Conservation (phyloP, 1,140 invertebrate species). For the Lepidurus couesii region DNA sequence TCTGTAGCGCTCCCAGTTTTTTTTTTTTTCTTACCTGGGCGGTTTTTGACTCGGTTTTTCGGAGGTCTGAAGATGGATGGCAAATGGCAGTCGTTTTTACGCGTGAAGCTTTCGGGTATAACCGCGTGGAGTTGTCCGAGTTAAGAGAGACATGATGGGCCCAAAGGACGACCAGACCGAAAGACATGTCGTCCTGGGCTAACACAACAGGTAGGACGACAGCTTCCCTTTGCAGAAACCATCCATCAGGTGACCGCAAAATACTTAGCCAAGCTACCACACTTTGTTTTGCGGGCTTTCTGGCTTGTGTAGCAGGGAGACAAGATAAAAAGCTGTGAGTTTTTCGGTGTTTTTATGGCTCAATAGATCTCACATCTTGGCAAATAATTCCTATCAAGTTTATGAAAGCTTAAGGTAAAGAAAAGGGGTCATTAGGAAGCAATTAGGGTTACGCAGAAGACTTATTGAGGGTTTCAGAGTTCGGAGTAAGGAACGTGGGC, state of each 20-base stretch:
- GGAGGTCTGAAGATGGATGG: not conserved
- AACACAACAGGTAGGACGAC: conserved; percentile 18
- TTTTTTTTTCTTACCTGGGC: not conserved
- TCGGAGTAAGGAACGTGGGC: not conserved
- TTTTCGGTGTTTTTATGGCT: not conserved
- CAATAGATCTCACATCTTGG: not conserved
- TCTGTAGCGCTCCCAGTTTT: not conserved
- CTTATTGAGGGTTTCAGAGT: not conserved
- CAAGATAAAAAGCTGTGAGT: not conserved
- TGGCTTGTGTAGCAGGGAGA: not conserved
- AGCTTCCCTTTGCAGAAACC: conserved; percentile 15
- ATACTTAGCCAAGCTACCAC: conserved; percentile 16
- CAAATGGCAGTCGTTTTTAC: conserved; percentile 4
- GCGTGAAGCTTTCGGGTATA: not conserved
- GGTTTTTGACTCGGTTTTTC: not conserved
- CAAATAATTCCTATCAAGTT: not conserved
- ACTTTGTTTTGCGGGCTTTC: not conserved
- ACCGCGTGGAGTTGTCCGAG: not conserved
- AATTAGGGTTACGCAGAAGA: conserved; percentile 1
- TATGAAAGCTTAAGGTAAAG: not conserved
- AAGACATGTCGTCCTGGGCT: conserved; percentile 4
- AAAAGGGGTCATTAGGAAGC: not conserved
- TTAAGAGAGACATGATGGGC: conserved; percentile 5
- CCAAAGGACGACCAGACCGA: conserved; percentile 20
- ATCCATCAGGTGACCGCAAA: conserved; percentile 18